Evolutionary conservation across 2,888 invertebrate species (phyloP).

Genomic region (Fragum sueziense): DNA sequence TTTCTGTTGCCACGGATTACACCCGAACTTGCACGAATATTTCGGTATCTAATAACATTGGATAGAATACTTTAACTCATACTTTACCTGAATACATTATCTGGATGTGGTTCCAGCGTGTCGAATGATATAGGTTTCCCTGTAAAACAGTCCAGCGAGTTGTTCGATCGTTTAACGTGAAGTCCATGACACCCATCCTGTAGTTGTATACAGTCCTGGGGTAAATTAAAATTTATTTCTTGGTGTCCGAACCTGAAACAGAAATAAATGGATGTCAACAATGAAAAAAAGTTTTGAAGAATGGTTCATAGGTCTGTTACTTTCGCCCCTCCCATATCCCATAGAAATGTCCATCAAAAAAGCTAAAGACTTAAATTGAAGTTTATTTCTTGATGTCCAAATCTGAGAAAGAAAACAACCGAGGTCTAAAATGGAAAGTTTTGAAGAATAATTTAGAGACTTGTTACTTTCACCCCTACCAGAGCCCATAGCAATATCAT

Average conservation of each 20-base stretch:
- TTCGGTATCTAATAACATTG: background rate
- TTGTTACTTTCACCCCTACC: too few species aligned
- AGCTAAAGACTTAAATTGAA: too few species aligned
- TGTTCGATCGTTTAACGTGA: conserved; percentile 36
- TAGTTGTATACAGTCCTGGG: conserved; percentile 31
- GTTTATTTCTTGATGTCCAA: conserved; percentile 33
- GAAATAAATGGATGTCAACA: background rate
- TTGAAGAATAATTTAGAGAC: too few species aligned
- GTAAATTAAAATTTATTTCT: conserved; percentile 20
- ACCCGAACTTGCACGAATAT: too few species aligned
- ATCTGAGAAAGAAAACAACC: conserved; percentile 25
- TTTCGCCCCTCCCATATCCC: too few species aligned
- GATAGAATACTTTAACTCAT: background rate
- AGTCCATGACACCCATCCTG: conserved; percentile 50
- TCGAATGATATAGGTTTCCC: conserved; percentile 30
- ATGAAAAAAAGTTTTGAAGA: too few species aligned
- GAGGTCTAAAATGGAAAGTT: too few species aligned
- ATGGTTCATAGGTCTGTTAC: too few species aligned
- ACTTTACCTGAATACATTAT: conserved; percentile 26
- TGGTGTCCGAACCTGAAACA: conserved; percentile 45
- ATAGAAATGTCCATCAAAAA: too few species aligned
- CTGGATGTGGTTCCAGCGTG: conserved; percentile 42
- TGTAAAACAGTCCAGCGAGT: conserved; percentile 36
- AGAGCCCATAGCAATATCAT: too few species aligned
- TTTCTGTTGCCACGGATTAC: too few species aligned